Evolutionary conservation across 1,140 invertebrate species (phyloP).

Genomic region (Macrostomum lignano): DNA sequence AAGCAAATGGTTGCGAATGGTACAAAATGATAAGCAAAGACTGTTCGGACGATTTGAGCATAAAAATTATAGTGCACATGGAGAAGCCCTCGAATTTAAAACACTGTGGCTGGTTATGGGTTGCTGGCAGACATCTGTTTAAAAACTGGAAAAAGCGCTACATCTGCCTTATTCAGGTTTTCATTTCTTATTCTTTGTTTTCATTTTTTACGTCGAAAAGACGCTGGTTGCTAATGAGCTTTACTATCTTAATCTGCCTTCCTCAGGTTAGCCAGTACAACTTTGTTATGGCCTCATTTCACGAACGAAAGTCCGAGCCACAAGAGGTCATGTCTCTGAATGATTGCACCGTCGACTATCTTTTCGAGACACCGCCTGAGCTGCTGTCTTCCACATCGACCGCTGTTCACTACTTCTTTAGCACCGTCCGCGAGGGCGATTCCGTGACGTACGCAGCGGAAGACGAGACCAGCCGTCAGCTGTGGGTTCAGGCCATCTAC

Average conservation of each 20-base stretch:
- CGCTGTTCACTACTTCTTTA: conserved; percentile 75
- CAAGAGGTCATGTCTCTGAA: conserved; percentile 98
- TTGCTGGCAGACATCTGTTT: conserved; percentile 82
- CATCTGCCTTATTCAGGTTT: conserved; percentile 70
- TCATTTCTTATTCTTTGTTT: too few relatives aligned
- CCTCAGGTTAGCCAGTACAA: conserved; percentile 73
- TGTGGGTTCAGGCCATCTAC: conserved; percentile 88
- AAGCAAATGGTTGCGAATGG: conserved; percentile 72
- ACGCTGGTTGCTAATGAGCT: too few relatives aligned
- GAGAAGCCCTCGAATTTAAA: conserved; percentile 98
- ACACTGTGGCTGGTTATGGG: conserved; percentile 76
- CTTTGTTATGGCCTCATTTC: conserved; percentile 96
- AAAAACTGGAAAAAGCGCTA: conserved; percentile 98
- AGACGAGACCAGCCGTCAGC: conserved; percentile 83
- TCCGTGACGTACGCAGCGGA: conserved; percentile 80
- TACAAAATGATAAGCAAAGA: conserved; percentile 90
- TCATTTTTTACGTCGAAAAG: too few relatives aligned
- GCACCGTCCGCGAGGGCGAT: conserved; percentile 87
- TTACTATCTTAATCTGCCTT: too few relatives aligned
- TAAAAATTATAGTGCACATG: conserved; percentile 87
- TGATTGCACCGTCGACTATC: conserved; percentile 93
- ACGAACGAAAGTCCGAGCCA: conserved; percentile 92
- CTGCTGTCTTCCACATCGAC: conserved; percentile 35
- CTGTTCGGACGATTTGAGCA: conserved; percentile 64
- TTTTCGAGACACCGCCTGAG: not conserved